A percentile compares a stretch with the other conserved stretches of the same genome.
These are phyloP conservation scores for Thaleichthys pacificus DNA, from an alignment of 2,797 vertebrate genomes.

Conservation along the genomic window DNA sequence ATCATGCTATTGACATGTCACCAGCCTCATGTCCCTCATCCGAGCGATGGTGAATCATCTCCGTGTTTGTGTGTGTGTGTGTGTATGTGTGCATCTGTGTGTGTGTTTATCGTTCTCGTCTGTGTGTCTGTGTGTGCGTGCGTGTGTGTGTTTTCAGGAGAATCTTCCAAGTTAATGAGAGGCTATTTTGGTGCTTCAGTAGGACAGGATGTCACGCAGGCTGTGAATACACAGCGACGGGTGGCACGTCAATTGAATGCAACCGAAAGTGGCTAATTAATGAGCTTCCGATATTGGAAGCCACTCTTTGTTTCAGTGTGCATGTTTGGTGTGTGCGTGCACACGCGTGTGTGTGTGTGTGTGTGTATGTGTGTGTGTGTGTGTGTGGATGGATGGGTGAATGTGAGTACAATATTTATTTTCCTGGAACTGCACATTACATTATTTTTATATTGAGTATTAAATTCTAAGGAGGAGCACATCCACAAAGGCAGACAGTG, in stretches of 20 bases:
- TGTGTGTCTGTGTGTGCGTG: background rate
- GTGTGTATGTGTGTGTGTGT: background rate
- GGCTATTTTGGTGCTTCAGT: conserved; percentile 50
- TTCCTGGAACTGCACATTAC: background rate
- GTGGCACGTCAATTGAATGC: conserved; percentile 49
- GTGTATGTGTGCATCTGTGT: background rate
- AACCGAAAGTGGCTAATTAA: conserved; percentile 43
- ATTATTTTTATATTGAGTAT: background rate
- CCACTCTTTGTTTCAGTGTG: background rate
- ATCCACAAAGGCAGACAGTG: no score
- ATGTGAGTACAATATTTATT: background rate
- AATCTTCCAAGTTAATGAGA: conserved; percentile 46
- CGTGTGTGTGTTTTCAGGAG: conserved; percentile 13
- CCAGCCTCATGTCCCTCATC: background rate
- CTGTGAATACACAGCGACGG: conserved; percentile 34
- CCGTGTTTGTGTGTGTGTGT: background rate
- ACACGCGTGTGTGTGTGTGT: background rate
- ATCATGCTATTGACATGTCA: no score
- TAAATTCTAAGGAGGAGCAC: background rate
- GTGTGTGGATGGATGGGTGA: background rate
- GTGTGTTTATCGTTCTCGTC: background rate
- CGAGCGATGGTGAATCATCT: background rate
- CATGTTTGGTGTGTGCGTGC: background rate
- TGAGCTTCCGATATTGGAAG: conserved; percentile 28
- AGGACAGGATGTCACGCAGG: conserved; percentile 48